phyloP scores from a whole-genome alignment of 2,113 vertebrate genomes.

The Austrofundulus limnaeus region DNA sequence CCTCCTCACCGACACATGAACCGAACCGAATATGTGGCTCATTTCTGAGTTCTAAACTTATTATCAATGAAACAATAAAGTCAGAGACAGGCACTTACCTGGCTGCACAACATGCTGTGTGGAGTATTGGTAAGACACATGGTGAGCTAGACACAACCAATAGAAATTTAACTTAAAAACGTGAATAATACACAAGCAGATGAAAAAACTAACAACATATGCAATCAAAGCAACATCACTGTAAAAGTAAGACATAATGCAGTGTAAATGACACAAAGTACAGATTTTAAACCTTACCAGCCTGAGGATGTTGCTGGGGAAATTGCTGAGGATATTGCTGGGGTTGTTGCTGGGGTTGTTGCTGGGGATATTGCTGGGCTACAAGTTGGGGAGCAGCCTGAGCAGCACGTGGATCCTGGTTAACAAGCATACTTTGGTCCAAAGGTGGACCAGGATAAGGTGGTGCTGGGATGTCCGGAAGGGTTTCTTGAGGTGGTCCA shows the following conservation, averaged over 20 bases:
- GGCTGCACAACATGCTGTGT: background rate
- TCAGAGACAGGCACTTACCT: slow-evolving; percentile 20
- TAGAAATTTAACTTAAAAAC: background rate
- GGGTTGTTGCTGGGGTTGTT: background rate
- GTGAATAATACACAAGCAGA: background rate
- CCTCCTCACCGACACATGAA: background rate
- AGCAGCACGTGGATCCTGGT: background rate
- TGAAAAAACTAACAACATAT: background rate
- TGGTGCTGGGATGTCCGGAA: background rate
- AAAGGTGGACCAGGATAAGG: slow-evolving; percentile 40
- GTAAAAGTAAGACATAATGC: no score
- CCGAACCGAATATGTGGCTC: background rate
- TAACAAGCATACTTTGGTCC: background rate
- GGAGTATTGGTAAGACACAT: accelerated
- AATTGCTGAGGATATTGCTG: no score
- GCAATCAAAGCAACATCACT: no score
- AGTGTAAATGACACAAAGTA: no score
- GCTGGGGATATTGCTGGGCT: background rate
- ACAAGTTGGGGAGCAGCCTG: background rate
- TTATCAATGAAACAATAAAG: background rate
- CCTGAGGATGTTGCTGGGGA: background rate
- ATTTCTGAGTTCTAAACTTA: background rate
- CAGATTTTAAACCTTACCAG: background rate
- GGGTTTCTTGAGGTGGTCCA: background rate
- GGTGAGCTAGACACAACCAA: slow-evolving; percentile 2